These are phyloP conservation scores for Acromyrmex charruanus DNA, from an alignment of 1,140 invertebrate genomes.

Conservation along the genomic window DNA sequence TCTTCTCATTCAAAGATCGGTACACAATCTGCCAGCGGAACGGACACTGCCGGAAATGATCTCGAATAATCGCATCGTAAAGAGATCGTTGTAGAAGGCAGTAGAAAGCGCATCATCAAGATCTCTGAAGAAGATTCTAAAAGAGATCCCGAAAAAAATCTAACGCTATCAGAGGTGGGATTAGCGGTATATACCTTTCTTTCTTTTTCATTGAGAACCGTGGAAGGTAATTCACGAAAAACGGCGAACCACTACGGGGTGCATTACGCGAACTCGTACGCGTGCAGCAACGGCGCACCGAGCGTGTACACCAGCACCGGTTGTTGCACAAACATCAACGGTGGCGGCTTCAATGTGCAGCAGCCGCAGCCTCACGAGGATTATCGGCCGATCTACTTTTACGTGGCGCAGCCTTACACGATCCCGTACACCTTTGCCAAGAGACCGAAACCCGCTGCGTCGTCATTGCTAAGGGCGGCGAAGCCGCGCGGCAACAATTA, in stretches of 20 bases:
- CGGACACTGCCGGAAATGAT: not conserved
- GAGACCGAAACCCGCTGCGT: conserved; percentile 76
- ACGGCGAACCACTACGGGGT: conserved; percentile 85
- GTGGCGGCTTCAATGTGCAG: conserved; percentile 63
- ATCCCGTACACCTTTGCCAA: conserved; percentile 84
- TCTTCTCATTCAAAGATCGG: not conserved
- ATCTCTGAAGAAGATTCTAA: not conserved
- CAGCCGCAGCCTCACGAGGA: conserved; percentile 81
- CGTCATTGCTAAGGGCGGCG: conserved; percentile 77
- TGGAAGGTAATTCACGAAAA: conserved; percentile 84
- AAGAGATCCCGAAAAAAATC: not conserved
- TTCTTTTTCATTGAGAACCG: conserved; percentile 75
- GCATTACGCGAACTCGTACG: conserved; percentile 82
- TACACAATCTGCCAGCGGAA: not conserved
- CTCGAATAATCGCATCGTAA: conserved; percentile 17
- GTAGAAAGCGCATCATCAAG: not conserved
- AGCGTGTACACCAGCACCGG: conserved; percentile 77
- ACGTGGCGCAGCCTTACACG: conserved; percentile 85
- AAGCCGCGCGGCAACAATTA: conserved; percentile 76
- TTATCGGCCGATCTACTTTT: conserved; percentile 85
- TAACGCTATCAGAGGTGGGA: not conserved
- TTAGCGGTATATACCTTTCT: too few relatives aligned
- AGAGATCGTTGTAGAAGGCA: not conserved
- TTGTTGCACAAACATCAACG: conserved; percentile 59
- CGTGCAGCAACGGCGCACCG: conserved; percentile 82